phyloP scores from a whole-genome alignment of 2,888 invertebrate genomes.

The Disparrhopalites patrizii region DNA sequence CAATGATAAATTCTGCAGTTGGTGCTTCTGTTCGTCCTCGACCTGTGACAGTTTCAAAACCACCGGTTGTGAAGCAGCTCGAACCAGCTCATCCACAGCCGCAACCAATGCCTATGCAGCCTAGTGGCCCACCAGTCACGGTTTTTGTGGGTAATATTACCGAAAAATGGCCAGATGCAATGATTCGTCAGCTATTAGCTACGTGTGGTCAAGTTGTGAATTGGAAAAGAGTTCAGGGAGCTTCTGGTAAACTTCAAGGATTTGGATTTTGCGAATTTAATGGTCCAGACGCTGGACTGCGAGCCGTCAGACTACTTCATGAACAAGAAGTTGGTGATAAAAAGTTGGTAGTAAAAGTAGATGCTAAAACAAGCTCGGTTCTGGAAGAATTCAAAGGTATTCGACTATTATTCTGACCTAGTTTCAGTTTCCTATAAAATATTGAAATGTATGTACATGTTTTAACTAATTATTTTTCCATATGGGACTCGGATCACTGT shows the following conservation, averaged over 20 bases:
- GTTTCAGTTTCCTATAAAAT: background rate
- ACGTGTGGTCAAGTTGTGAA: slow-evolving; percentile 91
- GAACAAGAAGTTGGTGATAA: slow-evolving; percentile 90
- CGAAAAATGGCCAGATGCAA: slow-evolving; percentile 88
- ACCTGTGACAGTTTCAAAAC: slow-evolving; percentile 15
- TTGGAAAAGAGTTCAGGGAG: slow-evolving; percentile 92
- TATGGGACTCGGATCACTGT: background rate
- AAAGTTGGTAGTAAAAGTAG: slow-evolving; percentile 90
- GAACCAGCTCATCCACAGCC: background rate
- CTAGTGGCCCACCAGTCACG: slow-evolving; percentile 79
- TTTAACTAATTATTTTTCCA: background rate
- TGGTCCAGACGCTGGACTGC: slow-evolving; percentile 88
- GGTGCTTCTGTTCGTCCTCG: background rate
- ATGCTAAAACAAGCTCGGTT: slow-evolving; percentile 92
- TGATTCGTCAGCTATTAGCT: slow-evolving; percentile 86
- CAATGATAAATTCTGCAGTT: slow-evolving; percentile 4
- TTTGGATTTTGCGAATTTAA: slow-evolving; percentile 98
- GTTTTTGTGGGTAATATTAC: slow-evolving; percentile 98
- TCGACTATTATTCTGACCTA: no score
- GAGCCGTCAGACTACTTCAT: slow-evolving; percentile 88
- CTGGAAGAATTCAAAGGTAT: slow-evolving; percentile 80
- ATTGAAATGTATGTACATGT: background rate
- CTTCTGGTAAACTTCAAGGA: slow-evolving; percentile 59
- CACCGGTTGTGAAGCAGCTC: slow-evolving; percentile 8
- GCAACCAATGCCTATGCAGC: slow-evolving; percentile 1